Evolutionary conservation across 2,888 invertebrate genomes (phyloP), one percentile per base, ranked within the genome.

Genomic region (Myathropa florea): DNA sequence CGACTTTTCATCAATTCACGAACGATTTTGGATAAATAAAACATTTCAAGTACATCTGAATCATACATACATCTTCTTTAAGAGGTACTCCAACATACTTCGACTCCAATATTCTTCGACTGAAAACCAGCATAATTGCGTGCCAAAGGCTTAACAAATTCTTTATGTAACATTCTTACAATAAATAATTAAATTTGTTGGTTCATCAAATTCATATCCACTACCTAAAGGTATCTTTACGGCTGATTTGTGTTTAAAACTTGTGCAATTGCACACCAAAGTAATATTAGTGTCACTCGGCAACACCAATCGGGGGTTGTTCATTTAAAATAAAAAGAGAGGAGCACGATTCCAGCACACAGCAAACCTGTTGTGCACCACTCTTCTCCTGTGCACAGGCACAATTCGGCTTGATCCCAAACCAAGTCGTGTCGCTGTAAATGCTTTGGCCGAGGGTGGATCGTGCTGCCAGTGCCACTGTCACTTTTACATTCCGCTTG

Each of bases 391-490:
- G 23, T 75, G 28, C 28, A 36, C 24, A 39, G 10, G 75, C 39
- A 68, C 59, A 68, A 53, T 71, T 64, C 59, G 30, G 75, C 33
- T 28, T 75, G 60, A 18, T 78, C 71, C 65, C 65, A 72, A 67
- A n/a, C n/a, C n/a, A n/a, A n/a, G 61, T 23, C 65, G 65, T 65
- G 72, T 23, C 79, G 79, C 28, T 30, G 33, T 63, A 60, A 70
- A 57, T 24, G 33, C 30, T 12, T 28, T 53, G 6, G 61, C 46
- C 70, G 75, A 83, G 83, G 83, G 83, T 83, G 83, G 80, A 80
- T 83, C 75, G 79, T 79, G 64, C 75, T 83, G 60, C 14, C 2
- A 30, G 64, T 46, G 73, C 61, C 55, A 39, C 46, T 73, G 72
- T 70, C 33, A 57, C 36, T 82, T 71, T 78, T 67, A 72, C 67